phyloP scores from a whole-genome alignment of 2,888 invertebrate species.

The Megastigmus dorsalis region DNA sequence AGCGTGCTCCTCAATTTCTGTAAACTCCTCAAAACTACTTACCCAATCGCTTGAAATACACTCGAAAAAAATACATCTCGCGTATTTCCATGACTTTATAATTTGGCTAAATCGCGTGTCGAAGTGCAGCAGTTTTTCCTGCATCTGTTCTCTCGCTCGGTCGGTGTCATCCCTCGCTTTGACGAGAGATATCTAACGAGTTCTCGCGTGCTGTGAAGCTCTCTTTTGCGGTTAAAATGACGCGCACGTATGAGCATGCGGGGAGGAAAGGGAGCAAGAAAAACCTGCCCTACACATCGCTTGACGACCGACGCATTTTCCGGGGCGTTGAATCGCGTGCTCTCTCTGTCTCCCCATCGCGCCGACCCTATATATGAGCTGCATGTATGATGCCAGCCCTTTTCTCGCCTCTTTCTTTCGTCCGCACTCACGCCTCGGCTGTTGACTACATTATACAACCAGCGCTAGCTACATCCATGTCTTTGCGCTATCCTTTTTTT shows the following conservation, averaged over 20 bases:
- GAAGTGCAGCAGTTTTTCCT: no score
- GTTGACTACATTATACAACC: no score
- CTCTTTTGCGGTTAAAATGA: background rate
- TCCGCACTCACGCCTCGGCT: background rate
- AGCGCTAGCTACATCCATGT: no score
- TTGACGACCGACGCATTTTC: conserved; percentile 60
- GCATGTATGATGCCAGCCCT: background rate
- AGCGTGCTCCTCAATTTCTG: no score
- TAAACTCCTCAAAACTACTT: no score
- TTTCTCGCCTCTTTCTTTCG: no score
- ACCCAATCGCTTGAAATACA: no score
- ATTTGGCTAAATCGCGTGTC: background rate
- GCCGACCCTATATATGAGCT: conserved; percentile 11
- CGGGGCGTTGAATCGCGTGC: conserved; percentile 56
- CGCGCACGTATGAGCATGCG: background rate
- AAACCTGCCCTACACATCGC: background rate
- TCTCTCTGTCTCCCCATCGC: conserved; percentile 46
- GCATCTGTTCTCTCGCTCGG: background rate
- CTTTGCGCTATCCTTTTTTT: background rate
- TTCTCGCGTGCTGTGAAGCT: background rate
- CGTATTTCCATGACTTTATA: background rate
- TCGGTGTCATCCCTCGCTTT: background rate
- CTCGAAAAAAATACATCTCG: background rate
- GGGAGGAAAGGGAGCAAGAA: background rate
- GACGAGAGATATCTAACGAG: conserved; percentile 13